Base-by-base conservation (phyloP, 2,888 invertebrate genomes). In the Acleris laterana region DNA sequence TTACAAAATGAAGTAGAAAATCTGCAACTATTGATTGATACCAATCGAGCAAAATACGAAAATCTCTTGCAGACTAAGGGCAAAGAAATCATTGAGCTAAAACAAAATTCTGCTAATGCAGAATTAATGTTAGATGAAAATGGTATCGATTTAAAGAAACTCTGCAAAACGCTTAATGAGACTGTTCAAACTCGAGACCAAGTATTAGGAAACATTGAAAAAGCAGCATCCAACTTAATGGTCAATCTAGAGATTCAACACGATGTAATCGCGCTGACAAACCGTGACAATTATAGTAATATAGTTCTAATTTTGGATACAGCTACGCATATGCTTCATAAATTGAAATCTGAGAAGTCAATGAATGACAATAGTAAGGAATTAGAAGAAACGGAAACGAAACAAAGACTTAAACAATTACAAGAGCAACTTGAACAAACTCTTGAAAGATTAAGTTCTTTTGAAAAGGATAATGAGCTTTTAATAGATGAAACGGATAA, bases 291-390 rank as follows among this genome's bases (percentile, higher is more conserved):
- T 32, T 75, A 78, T 60, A 78, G 84, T 52, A 69, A 71, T 65
- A 80, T 88, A 56, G 55, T 80, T 42, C 51, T 73, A n/a, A 75
- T 74, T 2, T 76, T 90, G 59, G 79, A 87, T 17, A 77, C 78
- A 72, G 77, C 87, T 62, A 67, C 67, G 19, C 73, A 74, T 69
- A 72, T 81, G 58, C 66, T 85, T 58, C 63, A 67, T 56, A 63
- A 69, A 56, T 62, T 77, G 55, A 75, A 72, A 56, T 62, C 60
- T 65, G 71, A 74, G 71, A 77, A 72, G 17, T 20, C 55, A 7
- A 25, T 9, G 56, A 66, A 61, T 61, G 65, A 74, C 50, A 70
- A 72, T 65, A 71, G 68, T 63, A 58, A 71, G 17, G 72, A 75
- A 66, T 9, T 57, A 16, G 32, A 57, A n/a, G 57, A 79, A 62